A percentile compares a stretch with the other conserved stretches of the same genome.
phyloP scores from a whole-genome alignment of 2,797 vertebrate genomes.

The Lepilemur ruficaudatus region DNA sequence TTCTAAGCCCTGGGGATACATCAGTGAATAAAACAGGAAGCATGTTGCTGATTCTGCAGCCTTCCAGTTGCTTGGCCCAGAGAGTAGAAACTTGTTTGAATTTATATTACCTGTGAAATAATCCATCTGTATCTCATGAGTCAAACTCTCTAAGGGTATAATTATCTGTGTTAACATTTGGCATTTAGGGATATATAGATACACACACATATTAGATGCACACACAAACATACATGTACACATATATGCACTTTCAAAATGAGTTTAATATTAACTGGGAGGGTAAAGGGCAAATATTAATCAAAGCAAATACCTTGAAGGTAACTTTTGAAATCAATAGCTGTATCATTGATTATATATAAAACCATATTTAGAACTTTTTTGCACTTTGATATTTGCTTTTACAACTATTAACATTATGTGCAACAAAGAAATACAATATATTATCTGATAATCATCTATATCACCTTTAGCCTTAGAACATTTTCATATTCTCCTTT shows the following conservation, averaged over 20 bases:
- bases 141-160: neutral
- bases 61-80: neutral
- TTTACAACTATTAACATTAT: neutral
- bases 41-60: neutral
- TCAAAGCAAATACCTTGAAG: neutral
- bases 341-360: neutral
- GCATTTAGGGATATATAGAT: neutral
- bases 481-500: neutral
- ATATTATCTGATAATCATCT: neutral
- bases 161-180: neutral
- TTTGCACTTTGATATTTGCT: neutral
- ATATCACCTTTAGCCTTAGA: neutral
- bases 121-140: neutral
- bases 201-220: neutral
- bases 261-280: neutral
- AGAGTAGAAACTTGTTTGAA: neutral
- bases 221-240: neutral
- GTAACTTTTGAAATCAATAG: neutral
- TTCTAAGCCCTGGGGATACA: neutral
- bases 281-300: neutral
- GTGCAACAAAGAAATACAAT: too few species aligned
- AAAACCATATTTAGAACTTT: neutral
- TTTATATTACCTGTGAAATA: neutral
- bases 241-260: neutral
- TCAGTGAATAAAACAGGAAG: neutral